These are phyloP conservation scores for Bradypodion pumilum DNA, from an alignment of 2,797 vertebrate species.

Conservation along the genomic window DNA sequence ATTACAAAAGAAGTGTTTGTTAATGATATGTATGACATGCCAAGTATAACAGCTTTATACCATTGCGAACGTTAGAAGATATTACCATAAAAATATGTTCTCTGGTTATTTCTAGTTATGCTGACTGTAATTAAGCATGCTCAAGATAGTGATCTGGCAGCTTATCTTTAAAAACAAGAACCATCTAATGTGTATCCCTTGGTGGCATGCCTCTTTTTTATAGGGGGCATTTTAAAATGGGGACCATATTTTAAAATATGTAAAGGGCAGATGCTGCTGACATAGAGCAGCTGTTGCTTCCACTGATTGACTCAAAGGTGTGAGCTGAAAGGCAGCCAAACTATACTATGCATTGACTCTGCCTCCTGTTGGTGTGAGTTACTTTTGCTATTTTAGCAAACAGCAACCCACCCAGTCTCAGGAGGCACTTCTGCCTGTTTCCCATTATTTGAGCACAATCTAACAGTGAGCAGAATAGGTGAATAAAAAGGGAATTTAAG, in stretches of 20 bases:
- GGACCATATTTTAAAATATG: neutral
- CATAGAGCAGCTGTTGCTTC: neutral
- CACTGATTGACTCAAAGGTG: neutral
- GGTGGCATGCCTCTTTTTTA: neutral
- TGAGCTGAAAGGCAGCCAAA: neutral
- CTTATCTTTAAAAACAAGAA: neutral
- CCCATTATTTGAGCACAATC: neutral
- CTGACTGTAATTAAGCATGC: neutral
- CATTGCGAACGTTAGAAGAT: constrained; percentile 4
- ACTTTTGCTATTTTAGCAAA: neutral
- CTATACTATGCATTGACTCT: neutral
- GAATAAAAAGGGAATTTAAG: neutral
- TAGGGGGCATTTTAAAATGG: neutral
- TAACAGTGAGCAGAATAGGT: neutral
- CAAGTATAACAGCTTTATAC: neutral
- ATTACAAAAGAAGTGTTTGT: constrained; percentile 14
- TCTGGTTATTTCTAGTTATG: neutral
- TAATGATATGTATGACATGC: constrained; percentile 13
- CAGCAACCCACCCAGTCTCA: no score
- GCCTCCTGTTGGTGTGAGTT: neutral
- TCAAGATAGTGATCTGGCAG: neutral
- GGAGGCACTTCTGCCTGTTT: neutral
- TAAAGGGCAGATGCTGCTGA: neutral
- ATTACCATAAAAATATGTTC: neutral
- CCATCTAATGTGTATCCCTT: neutral